Percentiles rank a stretch among this genome's conserved stretches.
phyloP scores from a whole-genome alignment of 2,888 invertebrate genomes.

The Epistrophe grossulariae region DNA sequence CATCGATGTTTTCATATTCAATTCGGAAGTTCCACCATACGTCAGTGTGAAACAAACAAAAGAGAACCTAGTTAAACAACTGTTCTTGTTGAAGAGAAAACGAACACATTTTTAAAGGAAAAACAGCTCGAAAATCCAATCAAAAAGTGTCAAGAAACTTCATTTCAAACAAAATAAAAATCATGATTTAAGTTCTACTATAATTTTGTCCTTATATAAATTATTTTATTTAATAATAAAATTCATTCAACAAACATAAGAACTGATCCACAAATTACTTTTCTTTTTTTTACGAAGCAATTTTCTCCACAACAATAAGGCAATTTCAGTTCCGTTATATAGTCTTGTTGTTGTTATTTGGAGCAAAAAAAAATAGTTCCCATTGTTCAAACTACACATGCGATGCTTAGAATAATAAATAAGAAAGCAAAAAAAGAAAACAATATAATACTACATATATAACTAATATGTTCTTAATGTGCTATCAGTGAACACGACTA shows the following conservation, averaged over 20 bases:
- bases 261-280: background rate
- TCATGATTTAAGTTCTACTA: background rate
- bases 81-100: too few relatives aligned
- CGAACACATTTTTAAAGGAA: too few relatives aligned
- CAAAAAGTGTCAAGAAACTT: background rate
- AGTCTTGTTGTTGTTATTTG: background rate
- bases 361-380: background rate
- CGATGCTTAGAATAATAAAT: conserved; percentile 44
- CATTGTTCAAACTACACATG: conserved; percentile 34
- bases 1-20: too few relatives aligned
- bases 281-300: background rate
- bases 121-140: too few relatives aligned
- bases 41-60: too few relatives aligned
- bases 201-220: background rate
- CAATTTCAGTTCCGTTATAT: background rate
- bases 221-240: background rate
- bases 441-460: conserved; percentile 35
- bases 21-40: too few relatives aligned
- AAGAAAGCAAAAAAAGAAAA: conserved; percentile 28
- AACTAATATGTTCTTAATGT: conserved; percentile 26
- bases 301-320: background rate
- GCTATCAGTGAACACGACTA: background rate
- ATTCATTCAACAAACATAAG: background rate
- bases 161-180: background rate
- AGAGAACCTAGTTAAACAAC: too few relatives aligned